These are phyloP conservation scores for Chitala chitala DNA, from an alignment of 2,113 vertebrate species.

Conservation along the genomic window DNA sequence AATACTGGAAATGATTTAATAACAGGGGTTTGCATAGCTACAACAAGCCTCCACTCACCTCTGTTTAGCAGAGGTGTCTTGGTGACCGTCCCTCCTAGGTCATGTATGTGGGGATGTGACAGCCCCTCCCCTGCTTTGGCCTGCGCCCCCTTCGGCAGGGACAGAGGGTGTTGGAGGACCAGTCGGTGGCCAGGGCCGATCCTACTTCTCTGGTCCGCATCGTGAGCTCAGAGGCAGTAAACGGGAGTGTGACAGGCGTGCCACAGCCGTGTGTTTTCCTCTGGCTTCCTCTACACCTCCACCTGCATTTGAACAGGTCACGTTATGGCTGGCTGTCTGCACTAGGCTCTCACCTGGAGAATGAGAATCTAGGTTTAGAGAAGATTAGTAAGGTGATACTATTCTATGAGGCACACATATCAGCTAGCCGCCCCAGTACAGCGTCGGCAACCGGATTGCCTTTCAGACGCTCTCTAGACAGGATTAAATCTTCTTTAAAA, in stretches of 20 bases:
- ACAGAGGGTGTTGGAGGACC: not conserved
- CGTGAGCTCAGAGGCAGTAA: no score
- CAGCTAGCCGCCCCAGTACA: constrained; percentile 30
- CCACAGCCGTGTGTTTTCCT: no score
- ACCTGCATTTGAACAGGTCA: not conserved
- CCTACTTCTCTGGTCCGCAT: no score
- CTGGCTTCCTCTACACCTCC: not conserved
- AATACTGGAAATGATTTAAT: no score
- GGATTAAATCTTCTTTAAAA: constrained; percentile 23
- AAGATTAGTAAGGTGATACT: not conserved
- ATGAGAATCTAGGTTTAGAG: not conserved
- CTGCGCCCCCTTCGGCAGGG: not conserved
- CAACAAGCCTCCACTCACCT: no score
- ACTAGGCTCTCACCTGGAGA: not conserved
- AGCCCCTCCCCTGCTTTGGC: not conserved
- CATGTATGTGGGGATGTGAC: no score
- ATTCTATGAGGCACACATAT: constrained; percentile 30
- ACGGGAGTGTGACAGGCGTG: no score
- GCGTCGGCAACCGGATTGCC: constrained; percentile 42
- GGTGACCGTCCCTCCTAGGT: no score
- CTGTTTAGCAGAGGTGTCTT: no score
- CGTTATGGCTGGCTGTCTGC: constrained; percentile 30
- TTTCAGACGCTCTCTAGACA: constrained; percentile 46
- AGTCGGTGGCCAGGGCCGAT: no score
- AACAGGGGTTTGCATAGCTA: no score